Evolutionary conservation across 2,797 vertebrate genomes (phyloP).

Genomic region (Sebastes itinus): DNA sequence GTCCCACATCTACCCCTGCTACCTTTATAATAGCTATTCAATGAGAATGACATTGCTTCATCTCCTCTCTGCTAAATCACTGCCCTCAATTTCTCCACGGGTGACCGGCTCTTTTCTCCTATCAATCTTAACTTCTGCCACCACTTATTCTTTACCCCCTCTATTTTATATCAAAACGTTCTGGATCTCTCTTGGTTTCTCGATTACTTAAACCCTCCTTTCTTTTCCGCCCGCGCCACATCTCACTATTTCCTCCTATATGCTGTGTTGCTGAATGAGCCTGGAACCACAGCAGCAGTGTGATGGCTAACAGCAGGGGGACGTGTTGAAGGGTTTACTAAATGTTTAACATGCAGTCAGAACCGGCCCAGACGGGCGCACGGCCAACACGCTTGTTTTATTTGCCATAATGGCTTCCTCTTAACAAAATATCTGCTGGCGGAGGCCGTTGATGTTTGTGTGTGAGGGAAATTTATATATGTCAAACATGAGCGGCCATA

Average conservation of each 20-base stretch:
- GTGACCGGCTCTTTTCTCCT: slow-evolving; percentile 51
- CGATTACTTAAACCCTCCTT: slow-evolving; percentile 13
- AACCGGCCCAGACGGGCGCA: slow-evolving; percentile 35
- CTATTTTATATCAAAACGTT: slow-evolving; percentile 34
- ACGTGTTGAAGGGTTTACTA: slow-evolving; percentile 52
- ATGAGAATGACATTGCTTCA: slow-evolving; percentile 48
- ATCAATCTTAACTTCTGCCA: slow-evolving; percentile 52
- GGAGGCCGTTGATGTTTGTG: slow-evolving; percentile 33
- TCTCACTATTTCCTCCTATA: not conserved
- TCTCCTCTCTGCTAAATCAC: slow-evolving; percentile 65
- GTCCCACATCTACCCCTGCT: slow-evolving; percentile 2
- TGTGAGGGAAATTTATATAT: slow-evolving; percentile 51
- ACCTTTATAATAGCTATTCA: slow-evolving; percentile 46
- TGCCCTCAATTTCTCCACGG: slow-evolving; percentile 66
- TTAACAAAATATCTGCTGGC: slow-evolving; percentile 71
- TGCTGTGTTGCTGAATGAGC: not conserved
- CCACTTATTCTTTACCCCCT: slow-evolving; percentile 38
- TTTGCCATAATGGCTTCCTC: slow-evolving; percentile 74
- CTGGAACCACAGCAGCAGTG: slow-evolving; percentile 28
- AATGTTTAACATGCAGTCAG: slow-evolving; percentile 56
- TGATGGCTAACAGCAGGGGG: slow-evolving; percentile 50
- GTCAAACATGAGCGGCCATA: slow-evolving; percentile 63
- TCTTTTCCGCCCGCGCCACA: not conserved
- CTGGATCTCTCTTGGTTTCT: slow-evolving; percentile 24
- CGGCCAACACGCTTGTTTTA: slow-evolving; percentile 74